These are phyloP conservation scores for Urechis unicinctus DNA, from an alignment of 2,888 invertebrate genomes.

Conservation along the genomic window DNA sequence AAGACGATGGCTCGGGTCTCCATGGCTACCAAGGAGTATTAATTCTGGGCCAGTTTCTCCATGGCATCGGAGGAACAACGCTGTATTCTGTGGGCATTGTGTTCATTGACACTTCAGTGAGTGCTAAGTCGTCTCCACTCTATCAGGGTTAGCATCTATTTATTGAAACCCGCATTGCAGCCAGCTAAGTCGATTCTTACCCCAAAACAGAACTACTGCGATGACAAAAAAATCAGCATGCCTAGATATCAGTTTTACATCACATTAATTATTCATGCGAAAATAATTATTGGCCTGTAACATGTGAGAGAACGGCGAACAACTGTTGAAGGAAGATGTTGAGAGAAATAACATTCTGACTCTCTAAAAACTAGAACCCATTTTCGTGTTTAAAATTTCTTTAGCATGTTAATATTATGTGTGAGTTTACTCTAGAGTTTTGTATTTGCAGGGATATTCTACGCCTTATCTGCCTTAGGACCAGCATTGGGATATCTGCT, in stretches of 20 bases:
- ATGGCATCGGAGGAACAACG: constrained; percentile 40
- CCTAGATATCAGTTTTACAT: too few species aligned
- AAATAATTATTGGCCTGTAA: too few species aligned
- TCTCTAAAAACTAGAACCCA: too few species aligned
- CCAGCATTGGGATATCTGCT: constrained; percentile 39
- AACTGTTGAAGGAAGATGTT: too few species aligned
- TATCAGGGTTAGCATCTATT: constrained; percentile 32
- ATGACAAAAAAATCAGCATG: not conserved
- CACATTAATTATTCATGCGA: too few species aligned
- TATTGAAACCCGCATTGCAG: not conserved
- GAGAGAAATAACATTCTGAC: too few species aligned
- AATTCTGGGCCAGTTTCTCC: constrained; percentile 33
- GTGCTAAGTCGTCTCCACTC: constrained; percentile 30
- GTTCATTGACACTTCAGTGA: constrained; percentile 36
- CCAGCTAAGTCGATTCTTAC: too few species aligned
- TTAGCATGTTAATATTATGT: not conserved
- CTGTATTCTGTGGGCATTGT: constrained; percentile 38
- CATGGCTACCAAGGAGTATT: constrained; percentile 30
- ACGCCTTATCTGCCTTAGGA: constrained; percentile 33
- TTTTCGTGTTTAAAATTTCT: not conserved
- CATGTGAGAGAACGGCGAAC: too few species aligned
- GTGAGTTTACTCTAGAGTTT: not conserved
- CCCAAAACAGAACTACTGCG: too few species aligned
- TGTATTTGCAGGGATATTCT: constrained; percentile 32
- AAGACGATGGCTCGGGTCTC: not conserved